Evolutionary conservation across 2,113 vertebrate genomes (phyloP).

Genomic region (Dipodomys stephensi): DNA sequence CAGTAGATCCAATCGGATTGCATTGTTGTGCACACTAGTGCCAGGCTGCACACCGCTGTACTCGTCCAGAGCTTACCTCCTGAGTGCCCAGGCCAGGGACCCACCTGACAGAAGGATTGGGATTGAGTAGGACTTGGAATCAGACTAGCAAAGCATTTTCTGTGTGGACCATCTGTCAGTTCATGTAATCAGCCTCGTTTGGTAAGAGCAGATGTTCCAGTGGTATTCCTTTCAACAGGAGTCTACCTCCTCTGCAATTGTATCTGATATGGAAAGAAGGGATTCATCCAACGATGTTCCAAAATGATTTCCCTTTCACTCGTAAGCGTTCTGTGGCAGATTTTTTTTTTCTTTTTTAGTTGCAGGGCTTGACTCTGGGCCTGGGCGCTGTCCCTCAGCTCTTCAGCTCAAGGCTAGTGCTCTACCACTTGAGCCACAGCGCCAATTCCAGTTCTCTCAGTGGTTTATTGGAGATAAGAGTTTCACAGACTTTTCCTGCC

Average conservation of each 20-base stretch:
- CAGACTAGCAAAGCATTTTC: conserved; percentile 51
- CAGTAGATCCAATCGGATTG: not conserved
- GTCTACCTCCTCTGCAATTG: conserved; percentile 64
- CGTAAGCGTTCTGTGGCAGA: not conserved
- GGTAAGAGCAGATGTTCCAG: conserved; percentile 60
- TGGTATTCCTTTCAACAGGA: not conserved
- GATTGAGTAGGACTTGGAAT: conserved; percentile 48
- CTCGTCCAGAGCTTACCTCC: not conserved
- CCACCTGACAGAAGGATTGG: not conserved
- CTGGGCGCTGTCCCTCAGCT: too few species aligned
- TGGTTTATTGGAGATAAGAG: too few species aligned
- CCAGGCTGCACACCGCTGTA: not conserved
- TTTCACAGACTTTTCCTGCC: too few species aligned
- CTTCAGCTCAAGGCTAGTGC: too few species aligned
- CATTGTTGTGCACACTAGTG: not conserved
- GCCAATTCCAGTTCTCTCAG: too few species aligned
- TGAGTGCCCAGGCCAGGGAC: accelerated
- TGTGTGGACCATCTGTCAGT: conserved; percentile 65
- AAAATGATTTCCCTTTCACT: conserved; percentile 47
- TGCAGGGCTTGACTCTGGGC: too few species aligned
- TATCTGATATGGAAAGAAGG: conserved; percentile 15
- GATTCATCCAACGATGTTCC: not conserved
- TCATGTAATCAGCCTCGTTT: conserved; percentile 52
- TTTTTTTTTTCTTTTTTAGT: not conserved
- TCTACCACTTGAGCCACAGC: too few species aligned